Evolutionary conservation across 2,113 vertebrate species (phyloP).

Genomic region (Bubo scandiacus): DNA sequence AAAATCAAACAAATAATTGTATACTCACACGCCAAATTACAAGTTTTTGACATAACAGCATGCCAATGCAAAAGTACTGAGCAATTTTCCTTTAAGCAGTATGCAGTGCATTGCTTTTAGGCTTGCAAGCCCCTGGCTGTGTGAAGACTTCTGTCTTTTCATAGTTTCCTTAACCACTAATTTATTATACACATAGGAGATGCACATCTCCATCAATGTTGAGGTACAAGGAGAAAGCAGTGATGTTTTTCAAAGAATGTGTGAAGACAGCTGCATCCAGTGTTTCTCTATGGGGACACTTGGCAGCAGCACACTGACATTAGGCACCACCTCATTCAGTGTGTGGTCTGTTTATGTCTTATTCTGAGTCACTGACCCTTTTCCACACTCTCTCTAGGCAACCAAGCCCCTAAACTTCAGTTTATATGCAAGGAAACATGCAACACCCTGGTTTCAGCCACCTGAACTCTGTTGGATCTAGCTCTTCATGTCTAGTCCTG

Average conservation of each 20-base stretch:
- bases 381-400: background rate
- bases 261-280: background rate
- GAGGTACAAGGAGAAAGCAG: background rate
- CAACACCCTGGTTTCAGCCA: background rate
- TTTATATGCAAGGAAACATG: background rate
- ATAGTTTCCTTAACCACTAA: background rate
- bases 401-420: background rate
- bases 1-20: background rate
- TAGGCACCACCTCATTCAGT: background rate
- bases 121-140: background rate
- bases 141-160: background rate
- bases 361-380: background rate
- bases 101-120: background rate
- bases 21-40: background rate
- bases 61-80: background rate
- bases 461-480: background rate
- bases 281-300: background rate
- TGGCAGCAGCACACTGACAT: background rate
- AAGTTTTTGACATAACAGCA: background rate
- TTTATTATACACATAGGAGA: background rate
- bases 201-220: background rate
- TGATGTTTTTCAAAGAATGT: background rate
- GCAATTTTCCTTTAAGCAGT: background rate
- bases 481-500: background rate
- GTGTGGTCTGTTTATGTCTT: rapidly evolving